Evolutionary conservation across 1,140 invertebrate genomes (phyloP), one percentile per base, ranked within the genome.

Genomic region (Drosophila baimaii): DNA sequence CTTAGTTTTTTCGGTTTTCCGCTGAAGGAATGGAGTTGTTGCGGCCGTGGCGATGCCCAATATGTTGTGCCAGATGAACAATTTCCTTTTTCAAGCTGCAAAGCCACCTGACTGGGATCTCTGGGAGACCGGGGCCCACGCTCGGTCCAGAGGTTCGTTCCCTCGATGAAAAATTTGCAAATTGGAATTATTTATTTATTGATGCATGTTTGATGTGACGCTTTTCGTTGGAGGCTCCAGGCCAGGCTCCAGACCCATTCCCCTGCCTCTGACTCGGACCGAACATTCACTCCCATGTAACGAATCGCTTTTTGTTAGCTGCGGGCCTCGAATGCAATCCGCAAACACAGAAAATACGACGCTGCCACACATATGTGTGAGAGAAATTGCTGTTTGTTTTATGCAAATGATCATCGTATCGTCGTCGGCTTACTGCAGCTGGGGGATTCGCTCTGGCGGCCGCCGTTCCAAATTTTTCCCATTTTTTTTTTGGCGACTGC

Each of bases 181-280:
- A 89, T 88, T 88, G 84, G 73, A 80, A 88, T 77, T 81, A 81
- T 73, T 69, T 81, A 82, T 82, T 83, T 89, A 88, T 88, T 89
- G 84, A 88, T 89, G 84, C 80, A 84, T 89, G 81, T 84, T 90
- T 89, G 80, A 84, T 89, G 77, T 89, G 80, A 84, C 84, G 84
- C 77, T 89, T 83, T 89, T 72, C 31, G 65, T 27, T 25, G 69
- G 39, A 35, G 29, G 13, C 64, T 29, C 25, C 29, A 35, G 29
- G 41, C 23, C 41, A 10, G 37, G 13, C 57, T 51, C 49, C 49
- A 47, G 57, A 39, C 51, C 25, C 23, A 23, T 27, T 23, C 44
- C 17, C 33, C 19, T 33, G 27, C 58, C 41, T 39, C 27, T 4
- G 46, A 8, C 59, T 72, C 29, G 19, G 49, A 7, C 37, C 54